Conservation (phyloP, 2,797 vertebrate genomes). For the Apogon talboti region DNA sequence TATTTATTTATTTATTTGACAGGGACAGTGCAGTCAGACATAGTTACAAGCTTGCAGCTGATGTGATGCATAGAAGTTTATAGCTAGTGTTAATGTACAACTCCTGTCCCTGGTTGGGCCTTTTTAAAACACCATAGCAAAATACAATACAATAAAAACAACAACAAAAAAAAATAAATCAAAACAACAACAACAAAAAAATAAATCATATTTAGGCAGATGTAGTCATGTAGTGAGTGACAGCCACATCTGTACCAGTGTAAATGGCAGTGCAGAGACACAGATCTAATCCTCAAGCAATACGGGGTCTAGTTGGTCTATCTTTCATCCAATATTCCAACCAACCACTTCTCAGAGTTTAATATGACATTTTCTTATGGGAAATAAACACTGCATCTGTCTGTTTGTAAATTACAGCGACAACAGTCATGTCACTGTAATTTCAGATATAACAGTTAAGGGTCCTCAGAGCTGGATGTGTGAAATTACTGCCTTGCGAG, state of each 20-base stretch:
- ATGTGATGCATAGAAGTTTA: no score
- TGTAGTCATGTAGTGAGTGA: background rate
- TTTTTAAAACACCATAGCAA: no score
- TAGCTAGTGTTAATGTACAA: no score
- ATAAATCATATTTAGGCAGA: no score
- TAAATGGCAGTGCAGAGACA: background rate
- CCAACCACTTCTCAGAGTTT: conserved; percentile 5
- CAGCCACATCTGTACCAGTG: background rate
- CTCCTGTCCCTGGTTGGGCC: no score
- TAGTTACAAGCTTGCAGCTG: no score
- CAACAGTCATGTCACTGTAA: conserved; percentile 10
- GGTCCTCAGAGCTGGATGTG: conserved; percentile 8
- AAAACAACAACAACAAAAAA: no score
- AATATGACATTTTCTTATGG: background rate
- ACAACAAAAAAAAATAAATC: no score
- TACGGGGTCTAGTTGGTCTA: background rate
- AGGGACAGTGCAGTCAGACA: no score
- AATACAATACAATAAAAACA: no score
- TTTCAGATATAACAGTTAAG: conserved; percentile 33
- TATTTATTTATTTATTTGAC: no score
- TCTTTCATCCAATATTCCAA: background rate
- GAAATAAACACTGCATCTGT: conserved; percentile 5
- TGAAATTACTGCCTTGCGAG: conserved; percentile 21
- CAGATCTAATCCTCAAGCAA: conserved; percentile 2
- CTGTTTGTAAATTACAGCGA: background rate